A percentile compares a stretch with the other conserved stretches of the same genome.
phyloP scores from a whole-genome alignment of 1,140 invertebrate genomes.

The fruit fly (Drosophila melanogaster) region DNA sequence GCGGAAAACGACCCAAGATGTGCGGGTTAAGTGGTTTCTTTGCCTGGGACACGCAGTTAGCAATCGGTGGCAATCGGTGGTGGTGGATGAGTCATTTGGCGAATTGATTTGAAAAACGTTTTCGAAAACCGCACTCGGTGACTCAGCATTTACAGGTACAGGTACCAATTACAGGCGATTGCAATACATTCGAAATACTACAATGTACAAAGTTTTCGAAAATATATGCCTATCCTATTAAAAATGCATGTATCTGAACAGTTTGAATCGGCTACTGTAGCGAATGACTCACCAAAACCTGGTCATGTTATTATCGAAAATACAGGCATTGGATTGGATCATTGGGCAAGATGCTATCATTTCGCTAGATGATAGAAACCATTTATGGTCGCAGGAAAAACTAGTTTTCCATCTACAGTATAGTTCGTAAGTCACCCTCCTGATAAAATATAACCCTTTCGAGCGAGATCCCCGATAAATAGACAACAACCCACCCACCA shows the following conservation, averaged over 20 bases:
- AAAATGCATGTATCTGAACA: too few relatives aligned
- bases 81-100: background rate
- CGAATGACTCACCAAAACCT: background rate
- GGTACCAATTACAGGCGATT: constrained; percentile 1
- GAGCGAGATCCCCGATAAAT: constrained; percentile 6
- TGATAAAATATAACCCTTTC: background rate
- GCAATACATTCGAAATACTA: background rate
- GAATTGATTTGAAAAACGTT: background rate
- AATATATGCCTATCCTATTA: too few relatives aligned
- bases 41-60: constrained; percentile 16
- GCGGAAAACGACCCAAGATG: constrained; percentile 34
- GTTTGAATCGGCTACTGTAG: background rate
- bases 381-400: background rate
- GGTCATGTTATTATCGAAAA: too few relatives aligned
- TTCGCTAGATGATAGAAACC: too few relatives aligned
- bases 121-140: too few relatives aligned
- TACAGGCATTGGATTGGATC: background rate
- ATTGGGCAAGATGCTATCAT: background rate
- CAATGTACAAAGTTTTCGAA: background rate
- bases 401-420: too few relatives aligned
- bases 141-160: background rate
- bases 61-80: background rate
- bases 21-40: constrained; percentile 38
- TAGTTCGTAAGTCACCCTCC: constrained; percentile 4
- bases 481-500: constrained; percentile 13